Evolutionary conservation across 2,888 invertebrate genomes (phyloP), one percentile per base, ranked within the genome.

Genomic region (Phortica okadai): DNA sequence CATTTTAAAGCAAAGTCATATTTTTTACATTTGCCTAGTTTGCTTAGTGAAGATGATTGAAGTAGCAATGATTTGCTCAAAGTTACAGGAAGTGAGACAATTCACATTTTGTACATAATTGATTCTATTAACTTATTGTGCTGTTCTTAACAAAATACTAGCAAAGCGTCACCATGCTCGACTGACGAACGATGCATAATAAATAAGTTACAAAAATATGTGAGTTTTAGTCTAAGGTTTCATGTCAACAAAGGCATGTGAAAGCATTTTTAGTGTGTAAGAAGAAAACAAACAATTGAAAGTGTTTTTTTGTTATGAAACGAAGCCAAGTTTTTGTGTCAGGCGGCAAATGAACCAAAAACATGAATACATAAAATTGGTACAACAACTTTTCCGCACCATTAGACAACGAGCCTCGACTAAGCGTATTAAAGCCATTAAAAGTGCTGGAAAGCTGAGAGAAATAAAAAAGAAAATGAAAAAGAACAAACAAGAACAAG

Each of bases 401-500:
- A 44, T 73, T 73, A 73, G 44, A 73, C 58, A 73, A 76, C 64
- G 44, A 73, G 73, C 76, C 64, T 73, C 54, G 11, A 64, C 70
- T 70, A 73, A 76, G 72, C 73, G 75, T 72, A 80, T 85, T 87
- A 80, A 81, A 83, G 81, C 79, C 81, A 80, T 79, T 77, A 78
- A 72, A 41, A 54, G 10, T 72, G 54, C 50, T 25, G 21, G 16
- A 25, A 10, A 25, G 21, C n/a, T 62, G 62, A 11, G 44, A 42
- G 5, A 62, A 59, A 80, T 85, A 78, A 83, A 81, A 45, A 21
- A 54, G 42, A 56, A 56, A 56, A 7, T n/a, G n/a, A 16, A 56
- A 56, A 56, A 14, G 14, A 56, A 16, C 8, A n/a, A 62, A 21
- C 3, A 21, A 62, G 7, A 62, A 25, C 62, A 10, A 25, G 7